Conservation (phyloP, 2,113 vertebrate genomes). For the Nyctibius bracteatus region DNA sequence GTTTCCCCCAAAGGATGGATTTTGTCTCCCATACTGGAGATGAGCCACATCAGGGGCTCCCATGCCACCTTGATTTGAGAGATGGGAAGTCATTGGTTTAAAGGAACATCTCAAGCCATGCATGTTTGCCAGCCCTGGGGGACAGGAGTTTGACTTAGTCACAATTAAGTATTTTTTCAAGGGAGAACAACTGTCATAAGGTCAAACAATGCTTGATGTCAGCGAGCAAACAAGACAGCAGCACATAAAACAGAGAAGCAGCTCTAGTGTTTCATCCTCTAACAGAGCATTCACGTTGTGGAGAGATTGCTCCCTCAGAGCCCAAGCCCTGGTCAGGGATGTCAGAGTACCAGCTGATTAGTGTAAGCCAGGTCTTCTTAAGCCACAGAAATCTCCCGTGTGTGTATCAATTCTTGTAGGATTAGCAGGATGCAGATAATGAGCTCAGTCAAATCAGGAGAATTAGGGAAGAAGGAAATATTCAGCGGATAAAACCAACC, state of each 20-base stretch:
- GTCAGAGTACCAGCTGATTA: not conserved
- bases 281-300: rapidly evolving
- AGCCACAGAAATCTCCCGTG: not conserved
- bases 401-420: too few species aligned
- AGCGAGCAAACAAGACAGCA: not conserved
- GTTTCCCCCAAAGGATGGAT: not conserved
- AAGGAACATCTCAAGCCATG: not conserved
- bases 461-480: not conserved
- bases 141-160: not conserved
- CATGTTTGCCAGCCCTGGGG: rapidly evolving
- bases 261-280: not conserved
- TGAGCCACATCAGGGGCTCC: rapidly evolving
- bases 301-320: not conserved
- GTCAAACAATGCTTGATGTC: not conserved
- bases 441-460: not conserved
- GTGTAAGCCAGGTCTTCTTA: not conserved
- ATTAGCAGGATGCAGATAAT: rapidly evolving
- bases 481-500: rapidly evolving
- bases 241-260: not conserved
- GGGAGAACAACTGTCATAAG: not conserved
- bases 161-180: not conserved
- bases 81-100: not conserved
- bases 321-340: not conserved
- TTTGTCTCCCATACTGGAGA: not conserved
- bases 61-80: not conserved